phyloP scores from a whole-genome alignment of 2,113 vertebrate species.

The Dasyprocta punctata region DNA sequence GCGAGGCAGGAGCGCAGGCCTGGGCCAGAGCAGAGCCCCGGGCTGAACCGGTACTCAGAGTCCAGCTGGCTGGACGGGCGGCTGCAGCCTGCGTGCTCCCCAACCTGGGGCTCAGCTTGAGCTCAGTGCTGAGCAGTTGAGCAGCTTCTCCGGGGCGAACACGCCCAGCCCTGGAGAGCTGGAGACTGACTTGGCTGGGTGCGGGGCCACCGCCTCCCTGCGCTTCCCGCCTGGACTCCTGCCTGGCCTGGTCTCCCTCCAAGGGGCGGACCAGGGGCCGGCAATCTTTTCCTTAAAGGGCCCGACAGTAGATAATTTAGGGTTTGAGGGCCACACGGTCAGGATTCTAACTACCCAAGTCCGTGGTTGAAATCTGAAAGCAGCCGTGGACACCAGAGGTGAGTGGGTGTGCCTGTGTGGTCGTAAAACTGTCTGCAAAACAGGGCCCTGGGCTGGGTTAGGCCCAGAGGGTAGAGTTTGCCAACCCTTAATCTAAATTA shows the following conservation, averaged over 20 bases:
- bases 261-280: too few species aligned
- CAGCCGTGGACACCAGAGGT: accelerated
- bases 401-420: not conserved
- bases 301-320: not conserved
- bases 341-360: not conserved
- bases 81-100: not conserved
- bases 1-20: accelerated
- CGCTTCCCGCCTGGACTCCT: too few species aligned
- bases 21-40: not conserved
- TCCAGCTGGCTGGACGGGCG: too few species aligned
- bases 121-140: not conserved
- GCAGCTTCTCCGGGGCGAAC: too few species aligned
- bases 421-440: not conserved
- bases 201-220: accelerated
- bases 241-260: not conserved
- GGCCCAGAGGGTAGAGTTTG: not conserved
- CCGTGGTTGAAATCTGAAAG: not conserved
- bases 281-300: not conserved
- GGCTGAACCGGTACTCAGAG: not conserved
- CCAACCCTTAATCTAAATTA: not conserved
- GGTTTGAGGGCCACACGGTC: accelerated
- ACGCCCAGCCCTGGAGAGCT: accelerated
- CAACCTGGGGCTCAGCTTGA: too few species aligned
- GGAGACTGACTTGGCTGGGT: not conserved
- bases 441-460: not conserved